These are phyloP conservation scores for Galago senegalensis DNA, from an alignment of 2,797 vertebrate genomes.

Conservation along the genomic window DNA sequence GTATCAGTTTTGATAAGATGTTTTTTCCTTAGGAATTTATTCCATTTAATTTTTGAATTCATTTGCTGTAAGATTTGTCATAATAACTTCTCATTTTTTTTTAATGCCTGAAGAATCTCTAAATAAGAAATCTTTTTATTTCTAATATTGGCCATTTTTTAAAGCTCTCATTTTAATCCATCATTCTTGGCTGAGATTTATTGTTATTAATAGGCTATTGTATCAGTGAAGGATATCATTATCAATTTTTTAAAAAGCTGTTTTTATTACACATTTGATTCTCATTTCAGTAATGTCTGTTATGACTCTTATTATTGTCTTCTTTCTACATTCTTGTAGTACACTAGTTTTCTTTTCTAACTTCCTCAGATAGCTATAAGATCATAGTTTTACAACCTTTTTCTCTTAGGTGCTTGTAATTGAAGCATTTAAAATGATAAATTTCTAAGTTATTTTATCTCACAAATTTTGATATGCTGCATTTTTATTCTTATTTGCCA, in stretches of 20 bases:
- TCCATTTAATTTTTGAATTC: not conserved
- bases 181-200: not conserved
- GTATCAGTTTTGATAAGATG: not conserved
- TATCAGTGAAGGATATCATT: not conserved
- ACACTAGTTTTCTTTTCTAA: not conserved
- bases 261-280: not conserved
- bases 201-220: not conserved
- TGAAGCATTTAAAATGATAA: not conserved
- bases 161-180: not conserved
- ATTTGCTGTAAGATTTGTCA: not conserved
- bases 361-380: not conserved
- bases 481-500: not conserved
- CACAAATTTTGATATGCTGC: not conserved
- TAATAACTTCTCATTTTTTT: not conserved
- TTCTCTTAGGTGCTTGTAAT: not conserved
- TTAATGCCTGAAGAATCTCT: not conserved
- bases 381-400: not conserved
- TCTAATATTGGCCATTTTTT: not conserved
- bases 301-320: not conserved
- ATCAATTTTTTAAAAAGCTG: not conserved
- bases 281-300: not conserved
- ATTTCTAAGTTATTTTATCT: not conserved
- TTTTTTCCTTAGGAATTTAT: not conserved
- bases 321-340: not conserved
- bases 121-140: not conserved